Percentiles rank a stretch among this genome's conserved stretches.
Evolutionary conservation across 2,797 vertebrate species (phyloP).

Genomic region (Cuculus canorus): DNA sequence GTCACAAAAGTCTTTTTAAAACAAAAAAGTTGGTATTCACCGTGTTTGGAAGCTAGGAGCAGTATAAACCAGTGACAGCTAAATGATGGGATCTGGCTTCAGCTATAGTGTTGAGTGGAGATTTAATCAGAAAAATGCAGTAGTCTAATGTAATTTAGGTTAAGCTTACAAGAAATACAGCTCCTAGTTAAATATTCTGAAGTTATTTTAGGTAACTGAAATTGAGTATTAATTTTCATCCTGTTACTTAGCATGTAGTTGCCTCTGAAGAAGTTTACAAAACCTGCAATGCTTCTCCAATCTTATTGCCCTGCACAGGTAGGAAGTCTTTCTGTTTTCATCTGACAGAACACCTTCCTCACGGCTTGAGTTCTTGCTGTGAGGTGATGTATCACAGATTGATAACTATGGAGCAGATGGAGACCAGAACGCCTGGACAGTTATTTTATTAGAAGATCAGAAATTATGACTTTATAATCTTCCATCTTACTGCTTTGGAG

Average conservation of each 20-base stretch:
- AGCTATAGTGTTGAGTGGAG: neutral
- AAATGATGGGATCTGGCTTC: neutral
- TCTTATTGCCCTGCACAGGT: neutral
- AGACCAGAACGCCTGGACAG: slow-evolving; percentile 37
- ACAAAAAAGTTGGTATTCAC: neutral
- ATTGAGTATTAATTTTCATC: neutral
- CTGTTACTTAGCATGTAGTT: neutral
- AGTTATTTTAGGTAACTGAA: neutral
- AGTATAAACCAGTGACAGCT: neutral
- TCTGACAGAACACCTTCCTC: neutral
- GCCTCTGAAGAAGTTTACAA: neutral
- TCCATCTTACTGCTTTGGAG: slow-evolving; percentile 45
- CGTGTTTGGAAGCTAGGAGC: neutral
- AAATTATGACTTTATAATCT: slow-evolving; percentile 64
- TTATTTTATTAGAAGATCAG: slow-evolving; percentile 37
- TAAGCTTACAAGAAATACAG: neutral
- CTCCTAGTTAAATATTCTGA: neutral
- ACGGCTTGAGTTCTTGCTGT: neutral
- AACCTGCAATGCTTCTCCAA: neutral
- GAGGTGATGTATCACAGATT: neutral
- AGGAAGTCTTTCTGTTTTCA: neutral
- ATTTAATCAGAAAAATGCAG: neutral
- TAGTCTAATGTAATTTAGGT: neutral
- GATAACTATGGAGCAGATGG: slow-evolving; percentile 53
- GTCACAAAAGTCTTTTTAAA: neutral